Conservation (phyloP, 2,113 vertebrate species). For the Solea solea region DNA sequence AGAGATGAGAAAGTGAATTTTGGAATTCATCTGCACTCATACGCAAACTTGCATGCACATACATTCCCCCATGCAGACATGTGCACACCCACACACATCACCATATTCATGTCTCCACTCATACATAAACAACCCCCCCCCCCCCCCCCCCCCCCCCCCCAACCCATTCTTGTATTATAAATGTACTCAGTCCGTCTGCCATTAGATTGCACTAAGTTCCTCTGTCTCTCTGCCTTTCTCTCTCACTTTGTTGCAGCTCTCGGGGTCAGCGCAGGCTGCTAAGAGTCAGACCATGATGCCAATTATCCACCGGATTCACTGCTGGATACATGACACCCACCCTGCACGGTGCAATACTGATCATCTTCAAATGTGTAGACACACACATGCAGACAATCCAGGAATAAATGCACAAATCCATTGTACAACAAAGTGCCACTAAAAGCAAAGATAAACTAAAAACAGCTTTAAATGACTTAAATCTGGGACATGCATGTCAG, state of each 20-base stretch:
- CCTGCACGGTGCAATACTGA: slow-evolving; percentile 30
- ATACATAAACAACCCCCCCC: slow-evolving; percentile 56
- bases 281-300: slow-evolving; percentile 68
- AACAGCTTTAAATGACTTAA: neutral
- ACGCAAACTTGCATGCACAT: neutral
- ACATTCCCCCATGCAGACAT: slow-evolving; percentile 19
- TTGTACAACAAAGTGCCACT: slow-evolving; percentile 17
- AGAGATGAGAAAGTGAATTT: neutral
- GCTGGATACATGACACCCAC: slow-evolving; percentile 61
- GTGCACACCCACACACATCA: slow-evolving; percentile 23
- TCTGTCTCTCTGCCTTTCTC: slow-evolving; percentile 49
- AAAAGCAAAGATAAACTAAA: neutral
- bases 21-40: neutral
- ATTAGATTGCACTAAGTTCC: slow-evolving; percentile 46
- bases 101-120: slow-evolving; percentile 61
- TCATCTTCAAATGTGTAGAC: slow-evolving; percentile 25
- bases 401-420: slow-evolving; percentile 24
- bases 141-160: neutral
- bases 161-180: slow-evolving; percentile 54
- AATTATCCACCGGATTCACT: slow-evolving; percentile 71
- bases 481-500: neutral
- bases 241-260: slow-evolving; percentile 54
- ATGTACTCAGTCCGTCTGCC: slow-evolving; percentile 55
- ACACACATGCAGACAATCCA: slow-evolving; percentile 22
- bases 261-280: slow-evolving; percentile 64